Percentiles rank a stretch among this genome's conserved stretches.
phyloP scores from a whole-genome alignment of 2,113 vertebrate species.

The Platichthys flesus region DNA sequence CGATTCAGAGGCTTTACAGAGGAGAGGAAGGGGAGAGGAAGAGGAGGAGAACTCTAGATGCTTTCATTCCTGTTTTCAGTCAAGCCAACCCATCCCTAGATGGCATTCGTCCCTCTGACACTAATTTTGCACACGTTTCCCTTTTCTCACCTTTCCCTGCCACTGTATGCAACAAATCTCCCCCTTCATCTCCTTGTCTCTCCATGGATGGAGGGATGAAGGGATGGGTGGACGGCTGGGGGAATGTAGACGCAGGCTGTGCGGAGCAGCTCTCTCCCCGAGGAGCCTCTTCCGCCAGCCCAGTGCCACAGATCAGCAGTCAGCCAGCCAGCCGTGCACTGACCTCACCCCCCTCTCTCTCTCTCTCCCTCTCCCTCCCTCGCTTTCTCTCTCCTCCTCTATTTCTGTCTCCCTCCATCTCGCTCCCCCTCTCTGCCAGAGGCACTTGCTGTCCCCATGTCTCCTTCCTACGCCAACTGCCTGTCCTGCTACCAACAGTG shows the following conservation, averaged over 20 bases:
- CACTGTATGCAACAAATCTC: conserved; percentile 29
- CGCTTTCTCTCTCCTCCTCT: conserved; percentile 42
- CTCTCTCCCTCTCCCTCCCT: conserved; percentile 29
- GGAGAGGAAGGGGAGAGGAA: conserved; percentile 1
- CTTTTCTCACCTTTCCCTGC: conserved; percentile 37
- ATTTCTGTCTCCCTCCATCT: conserved; percentile 68
- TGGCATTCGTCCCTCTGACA: conserved; percentile 5
- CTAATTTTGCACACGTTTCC: conserved; percentile 23
- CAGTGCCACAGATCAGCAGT: conserved; percentile 81
- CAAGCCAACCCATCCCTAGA: not conserved
- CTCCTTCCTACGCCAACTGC: conserved; percentile 74
- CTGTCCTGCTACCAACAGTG: conserved; percentile 73
- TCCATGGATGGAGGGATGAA: conserved; percentile 45
- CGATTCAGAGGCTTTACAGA: not conserved
- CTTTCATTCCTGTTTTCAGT: not conserved
- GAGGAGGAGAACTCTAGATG: not conserved
- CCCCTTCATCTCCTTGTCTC: conserved; percentile 43
- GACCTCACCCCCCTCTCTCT: conserved; percentile 70
- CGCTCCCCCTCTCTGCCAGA: conserved; percentile 57
- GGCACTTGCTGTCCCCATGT: conserved; percentile 75
- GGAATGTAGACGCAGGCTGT: conserved; percentile 59
- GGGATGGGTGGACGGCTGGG: conserved; percentile 37
- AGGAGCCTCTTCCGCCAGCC: conserved; percentile 78
- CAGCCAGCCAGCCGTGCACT: conserved; percentile 80
- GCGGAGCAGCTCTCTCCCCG: conserved; percentile 68